phyloP scores from a whole-genome alignment of 1,140 invertebrate genomes.

The Cydia pomonella region DNA sequence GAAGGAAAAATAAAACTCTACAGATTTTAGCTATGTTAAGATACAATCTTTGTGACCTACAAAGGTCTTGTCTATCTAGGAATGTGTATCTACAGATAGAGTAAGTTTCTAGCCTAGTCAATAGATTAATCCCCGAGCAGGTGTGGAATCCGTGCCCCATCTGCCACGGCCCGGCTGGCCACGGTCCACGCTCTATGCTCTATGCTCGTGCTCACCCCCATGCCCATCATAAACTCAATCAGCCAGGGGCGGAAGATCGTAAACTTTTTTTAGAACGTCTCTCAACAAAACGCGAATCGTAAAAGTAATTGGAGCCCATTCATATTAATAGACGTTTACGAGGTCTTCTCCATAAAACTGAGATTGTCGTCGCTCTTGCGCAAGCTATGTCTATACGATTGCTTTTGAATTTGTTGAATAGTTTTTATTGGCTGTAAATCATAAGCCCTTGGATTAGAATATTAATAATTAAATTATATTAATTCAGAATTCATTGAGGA shows the following conservation, averaged over 20 bases:
- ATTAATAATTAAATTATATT: too few species aligned
- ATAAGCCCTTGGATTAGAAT: constrained; percentile 39
- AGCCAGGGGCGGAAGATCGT: constrained; percentile 69
- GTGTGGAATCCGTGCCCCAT: constrained; percentile 53
- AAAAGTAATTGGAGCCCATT: constrained; percentile 80
- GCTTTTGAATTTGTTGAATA: constrained; percentile 60
- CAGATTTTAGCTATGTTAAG: neutral
- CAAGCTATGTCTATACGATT: constrained; percentile 63
- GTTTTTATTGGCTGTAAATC: constrained; percentile 62
- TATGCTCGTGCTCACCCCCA: constrained; percentile 50
- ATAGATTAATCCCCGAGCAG: constrained; percentile 34
- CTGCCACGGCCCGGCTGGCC: constrained; percentile 60
- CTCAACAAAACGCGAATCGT: constrained; percentile 77
- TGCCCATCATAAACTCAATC: constrained; percentile 58
- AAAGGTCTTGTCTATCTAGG: neutral
- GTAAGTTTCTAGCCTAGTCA: neutral
- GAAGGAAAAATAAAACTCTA: neutral
- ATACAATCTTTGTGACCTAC: neutral
- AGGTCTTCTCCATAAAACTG: constrained; percentile 75
- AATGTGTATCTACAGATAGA: neutral
- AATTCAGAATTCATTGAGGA: neutral
- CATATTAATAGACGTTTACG: constrained; percentile 81
- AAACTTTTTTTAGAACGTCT: constrained; percentile 74
- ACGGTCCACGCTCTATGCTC: constrained; percentile 45
- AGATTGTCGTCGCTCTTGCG: constrained; percentile 76